Conservation (phyloP, 2,888 invertebrate genomes). For the Lypha dubia region DNA sequence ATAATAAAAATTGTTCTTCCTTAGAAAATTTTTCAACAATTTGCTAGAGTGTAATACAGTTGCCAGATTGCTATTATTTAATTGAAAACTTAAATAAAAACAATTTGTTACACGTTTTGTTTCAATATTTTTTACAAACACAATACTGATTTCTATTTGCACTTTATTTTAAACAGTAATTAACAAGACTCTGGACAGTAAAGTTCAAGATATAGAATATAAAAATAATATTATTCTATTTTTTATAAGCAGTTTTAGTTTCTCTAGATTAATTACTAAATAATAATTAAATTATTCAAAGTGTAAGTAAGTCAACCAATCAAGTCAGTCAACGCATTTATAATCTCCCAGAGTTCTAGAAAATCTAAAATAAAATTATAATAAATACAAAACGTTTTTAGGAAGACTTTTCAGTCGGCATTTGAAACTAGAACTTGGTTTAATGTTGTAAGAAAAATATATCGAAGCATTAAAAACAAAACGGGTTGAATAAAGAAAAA, state of each 20-base stretch:
- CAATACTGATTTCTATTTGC: conserved; percentile 38
- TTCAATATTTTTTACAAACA: conserved; percentile 32
- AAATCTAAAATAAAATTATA: conserved; percentile 33
- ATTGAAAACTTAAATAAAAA: neutral
- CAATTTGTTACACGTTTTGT: conserved; percentile 1
- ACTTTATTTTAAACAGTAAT: conserved; percentile 76
- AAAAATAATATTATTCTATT: conserved; percentile 27
- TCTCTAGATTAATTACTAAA: conserved; percentile 61
- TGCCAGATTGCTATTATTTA: conserved; percentile 5
- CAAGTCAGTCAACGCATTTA: conserved; percentile 32
- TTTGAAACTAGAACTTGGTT: conserved; percentile 51
- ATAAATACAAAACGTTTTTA: conserved; percentile 62
- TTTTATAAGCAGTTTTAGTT: conserved; percentile 30
- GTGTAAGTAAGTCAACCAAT: conserved; percentile 57
- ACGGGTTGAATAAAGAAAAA: conserved; percentile 12
- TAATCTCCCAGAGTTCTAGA: conserved; percentile 36
- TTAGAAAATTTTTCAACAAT: too few relatives aligned
- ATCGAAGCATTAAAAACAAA: neutral
- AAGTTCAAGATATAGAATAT: conserved; percentile 71
- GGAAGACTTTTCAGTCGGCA: conserved; percentile 64
- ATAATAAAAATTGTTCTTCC: too few relatives aligned
- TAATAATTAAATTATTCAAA: conserved; percentile 52
- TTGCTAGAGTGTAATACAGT: conserved; percentile 7
- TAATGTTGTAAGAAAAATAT: conserved; percentile 20
- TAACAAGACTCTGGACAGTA: conserved; percentile 77